A percentile compares a stretch with the other conserved stretches of the same genome.
Evolutionary conservation across 1,140 invertebrate genomes (phyloP).

Genomic region (Adelges cooleyi): DNA sequence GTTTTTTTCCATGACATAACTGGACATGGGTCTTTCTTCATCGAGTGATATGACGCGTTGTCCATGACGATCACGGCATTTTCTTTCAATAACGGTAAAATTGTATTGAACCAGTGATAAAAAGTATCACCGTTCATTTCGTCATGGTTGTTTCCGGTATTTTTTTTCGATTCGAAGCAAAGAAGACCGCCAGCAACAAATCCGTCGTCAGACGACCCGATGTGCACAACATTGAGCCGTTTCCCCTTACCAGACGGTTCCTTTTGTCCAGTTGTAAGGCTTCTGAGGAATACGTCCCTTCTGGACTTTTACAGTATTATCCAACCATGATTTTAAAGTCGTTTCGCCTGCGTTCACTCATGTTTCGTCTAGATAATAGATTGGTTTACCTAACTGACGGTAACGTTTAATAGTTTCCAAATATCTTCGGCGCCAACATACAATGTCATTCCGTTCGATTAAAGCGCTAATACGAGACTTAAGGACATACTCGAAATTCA

Average conservation of each 20-base stretch:
- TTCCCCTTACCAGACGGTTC: too few relatives aligned
- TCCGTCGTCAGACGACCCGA: neutral
- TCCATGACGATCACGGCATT: neutral
- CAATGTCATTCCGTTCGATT: neutral
- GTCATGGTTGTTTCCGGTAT: constrained; percentile 30
- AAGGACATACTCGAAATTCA: neutral
- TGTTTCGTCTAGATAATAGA: neutral
- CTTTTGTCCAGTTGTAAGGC: neutral
- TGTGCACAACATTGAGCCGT: neutral
- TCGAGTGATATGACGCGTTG: too few relatives aligned
- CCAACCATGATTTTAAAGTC: neutral
- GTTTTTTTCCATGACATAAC: neutral
- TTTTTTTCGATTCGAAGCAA: neutral
- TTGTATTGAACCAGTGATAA: neutral
- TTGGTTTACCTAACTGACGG: neutral
- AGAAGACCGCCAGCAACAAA: constrained; percentile 6
- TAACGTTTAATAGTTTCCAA: neutral
- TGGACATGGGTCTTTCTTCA: neutral
- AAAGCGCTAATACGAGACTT: neutral
- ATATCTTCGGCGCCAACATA: neutral
- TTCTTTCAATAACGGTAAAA: neutral
- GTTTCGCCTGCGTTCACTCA: neutral
- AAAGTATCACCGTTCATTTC: constrained; percentile 30
- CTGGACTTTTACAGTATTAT: neutral
- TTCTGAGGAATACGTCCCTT: neutral